phyloP scores from a whole-genome alignment of 2,797 vertebrate genomes.

The Nannoperca australis region DNA sequence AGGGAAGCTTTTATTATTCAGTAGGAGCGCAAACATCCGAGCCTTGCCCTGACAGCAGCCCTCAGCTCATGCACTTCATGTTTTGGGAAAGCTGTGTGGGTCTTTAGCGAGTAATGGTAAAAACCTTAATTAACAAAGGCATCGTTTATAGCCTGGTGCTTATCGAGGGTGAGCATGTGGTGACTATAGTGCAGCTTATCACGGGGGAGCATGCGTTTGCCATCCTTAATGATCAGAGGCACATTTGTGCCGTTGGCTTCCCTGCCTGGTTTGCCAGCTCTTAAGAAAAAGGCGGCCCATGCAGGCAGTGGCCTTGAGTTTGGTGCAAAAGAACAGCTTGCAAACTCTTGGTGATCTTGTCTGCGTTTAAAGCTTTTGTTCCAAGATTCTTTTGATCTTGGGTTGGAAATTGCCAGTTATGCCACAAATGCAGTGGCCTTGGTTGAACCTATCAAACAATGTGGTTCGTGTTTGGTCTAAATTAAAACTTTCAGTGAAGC shows the following conservation, averaged over 20 bases:
- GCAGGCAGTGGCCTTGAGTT: constrained; percentile 25
- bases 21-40: constrained; percentile 11
- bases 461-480: constrained; percentile 23
- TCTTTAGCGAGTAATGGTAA: constrained; percentile 46
- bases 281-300: constrained; percentile 6
- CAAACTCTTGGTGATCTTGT: constrained; percentile 34
- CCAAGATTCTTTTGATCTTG: constrained; percentile 32
- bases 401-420: constrained; percentile 2
- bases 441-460: constrained; percentile 3
- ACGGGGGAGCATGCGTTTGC: constrained; percentile 46
- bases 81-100: constrained; percentile 20
- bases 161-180: constrained; percentile 60
- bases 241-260: constrained; percentile 36
- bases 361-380: constrained; percentile 34
- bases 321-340: constrained; percentile 27
- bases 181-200: constrained; percentile 51
- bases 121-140: constrained; percentile 63
- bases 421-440: constrained; percentile 5
- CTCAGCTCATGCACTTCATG: constrained; percentile 21
- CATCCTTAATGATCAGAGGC: constrained; percentile 57
- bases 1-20: constrained; percentile 35
- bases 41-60: constrained; percentile 1
- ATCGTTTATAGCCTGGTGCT: constrained; percentile 62
- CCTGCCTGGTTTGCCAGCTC: constrained; percentile 25
- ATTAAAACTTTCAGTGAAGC: background rate